Percentiles rank a stretch among this genome's conserved stretches.
These are phyloP conservation scores for Melanotaenia nigrans DNA, from an alignment of 2,797 vertebrate genomes.

Conservation along the genomic window DNA sequence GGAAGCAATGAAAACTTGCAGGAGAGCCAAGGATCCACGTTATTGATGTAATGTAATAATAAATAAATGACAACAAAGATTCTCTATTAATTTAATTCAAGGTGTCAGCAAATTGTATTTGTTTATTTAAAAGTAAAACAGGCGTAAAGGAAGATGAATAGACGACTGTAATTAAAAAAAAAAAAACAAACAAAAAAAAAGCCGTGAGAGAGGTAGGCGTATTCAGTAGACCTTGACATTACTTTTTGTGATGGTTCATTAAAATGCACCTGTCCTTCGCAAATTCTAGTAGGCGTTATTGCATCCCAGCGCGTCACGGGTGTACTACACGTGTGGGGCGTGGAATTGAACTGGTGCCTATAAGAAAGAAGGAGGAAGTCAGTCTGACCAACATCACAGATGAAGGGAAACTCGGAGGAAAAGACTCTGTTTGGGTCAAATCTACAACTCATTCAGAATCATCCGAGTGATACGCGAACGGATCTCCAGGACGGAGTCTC, in stretches of 20 bases:
- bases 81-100: too few relatives aligned
- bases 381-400: neutral
- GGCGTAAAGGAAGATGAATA: too few relatives aligned
- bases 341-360: conserved; percentile 40
- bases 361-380: conserved; percentile 31
- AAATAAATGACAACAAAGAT: too few relatives aligned
- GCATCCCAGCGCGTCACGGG: conserved; percentile 41
- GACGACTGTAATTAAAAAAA: too few relatives aligned
- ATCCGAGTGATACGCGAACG: neutral
- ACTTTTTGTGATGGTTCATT: neutral
- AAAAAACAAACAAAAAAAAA: neutral
- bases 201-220: neutral
- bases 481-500: neutral
- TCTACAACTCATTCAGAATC: neutral
- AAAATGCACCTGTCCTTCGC: neutral
- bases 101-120: too few relatives aligned
- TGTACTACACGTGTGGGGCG: conserved; percentile 62
- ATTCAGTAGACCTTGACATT: neutral
- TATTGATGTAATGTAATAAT: too few relatives aligned
- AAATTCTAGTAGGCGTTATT: conserved; percentile 16
- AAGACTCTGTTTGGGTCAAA: neutral
- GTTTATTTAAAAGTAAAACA: too few relatives aligned
- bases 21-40: too few relatives aligned
- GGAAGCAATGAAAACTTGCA: too few relatives aligned
- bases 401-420: neutral